phyloP scores from a whole-genome alignment of 2,888 invertebrate genomes.

The Resseliella maxima region DNA sequence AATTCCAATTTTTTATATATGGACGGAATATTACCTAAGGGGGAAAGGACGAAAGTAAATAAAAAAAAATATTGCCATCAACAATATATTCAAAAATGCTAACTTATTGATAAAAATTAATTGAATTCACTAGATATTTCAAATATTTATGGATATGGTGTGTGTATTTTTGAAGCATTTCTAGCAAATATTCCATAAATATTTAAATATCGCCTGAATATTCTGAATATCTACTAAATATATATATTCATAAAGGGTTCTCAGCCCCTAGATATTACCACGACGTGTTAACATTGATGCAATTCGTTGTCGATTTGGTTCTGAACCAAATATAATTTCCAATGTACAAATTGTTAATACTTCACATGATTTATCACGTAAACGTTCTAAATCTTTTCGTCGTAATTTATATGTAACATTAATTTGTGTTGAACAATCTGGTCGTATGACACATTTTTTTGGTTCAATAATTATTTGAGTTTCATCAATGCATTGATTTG shows the following conservation, averaged over 20 bases:
- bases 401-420: constrained; percentile 68
- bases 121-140: too few species aligned
- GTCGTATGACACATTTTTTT: constrained; percentile 66
- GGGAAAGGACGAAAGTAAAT: too few species aligned
- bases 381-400: constrained; percentile 68
- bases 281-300: constrained; percentile 63
- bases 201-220: too few species aligned
- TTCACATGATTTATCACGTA: constrained; percentile 64
- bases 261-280: too few species aligned
- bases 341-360: constrained; percentile 68
- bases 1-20: constrained; percentile 61
- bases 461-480: constrained; percentile 65
- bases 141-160: too few species aligned
- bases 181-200: too few species aligned
- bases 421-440: constrained; percentile 66
- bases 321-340: constrained; percentile 69
- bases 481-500: constrained; percentile 55
- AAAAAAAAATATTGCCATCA: too few species aligned
- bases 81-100: too few species aligned
- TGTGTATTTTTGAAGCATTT: too few species aligned
- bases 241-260: too few species aligned
- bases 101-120: too few species aligned
- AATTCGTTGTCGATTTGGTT: constrained; percentile 68
- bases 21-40: constrained; percentile 63
- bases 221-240: too few species aligned